These are phyloP conservation scores for Cataglyphis livida DNA, from an alignment of 2,888 invertebrate species.

Conservation along the genomic window DNA sequence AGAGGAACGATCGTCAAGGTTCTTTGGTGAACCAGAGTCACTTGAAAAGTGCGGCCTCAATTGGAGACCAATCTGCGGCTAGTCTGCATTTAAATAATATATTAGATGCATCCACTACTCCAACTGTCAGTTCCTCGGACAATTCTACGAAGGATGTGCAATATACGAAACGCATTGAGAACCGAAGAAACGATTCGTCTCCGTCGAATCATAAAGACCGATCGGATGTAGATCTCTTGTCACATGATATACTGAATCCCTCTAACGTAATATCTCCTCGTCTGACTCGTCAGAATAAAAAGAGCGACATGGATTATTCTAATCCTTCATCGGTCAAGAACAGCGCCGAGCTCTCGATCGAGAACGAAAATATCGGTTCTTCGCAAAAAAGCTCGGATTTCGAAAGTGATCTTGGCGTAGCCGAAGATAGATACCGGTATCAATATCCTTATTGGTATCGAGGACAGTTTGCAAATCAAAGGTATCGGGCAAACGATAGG, in stretches of 20 bases:
- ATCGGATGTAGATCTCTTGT: slow-evolving; percentile 62
- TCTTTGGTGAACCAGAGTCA: neutral
- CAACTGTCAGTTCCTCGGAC: neutral
- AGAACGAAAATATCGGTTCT: neutral
- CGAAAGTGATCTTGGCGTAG: slow-evolving; percentile 36
- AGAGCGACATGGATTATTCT: neutral
- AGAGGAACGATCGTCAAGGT: neutral
- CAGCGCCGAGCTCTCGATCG: too few species aligned
- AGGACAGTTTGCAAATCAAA: slow-evolving; percentile 7
- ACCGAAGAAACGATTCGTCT: slow-evolving; percentile 7
- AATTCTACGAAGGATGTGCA: neutral
- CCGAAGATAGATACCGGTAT: slow-evolving; percentile 25
- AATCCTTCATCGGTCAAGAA: neutral
- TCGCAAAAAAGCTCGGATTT: neutral
- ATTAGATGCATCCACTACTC: slow-evolving; percentile 3
- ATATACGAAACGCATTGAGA: neutral
- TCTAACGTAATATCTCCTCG: slow-evolving; percentile 63
- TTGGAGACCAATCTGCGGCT: neutral
- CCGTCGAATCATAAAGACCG: neutral
- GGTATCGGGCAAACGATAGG: slow-evolving; percentile 42
- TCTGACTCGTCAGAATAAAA: slow-evolving; percentile 60
- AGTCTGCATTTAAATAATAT: neutral
- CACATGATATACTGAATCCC: slow-evolving; percentile 73
- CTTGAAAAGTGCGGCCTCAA: neutral
- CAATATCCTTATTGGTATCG: slow-evolving; percentile 49